Evolutionary conservation across 2,113 vertebrate species (phyloP), one percentile per base, ranked within the genome.

Genomic region (Guaruba guarouba): DNA sequence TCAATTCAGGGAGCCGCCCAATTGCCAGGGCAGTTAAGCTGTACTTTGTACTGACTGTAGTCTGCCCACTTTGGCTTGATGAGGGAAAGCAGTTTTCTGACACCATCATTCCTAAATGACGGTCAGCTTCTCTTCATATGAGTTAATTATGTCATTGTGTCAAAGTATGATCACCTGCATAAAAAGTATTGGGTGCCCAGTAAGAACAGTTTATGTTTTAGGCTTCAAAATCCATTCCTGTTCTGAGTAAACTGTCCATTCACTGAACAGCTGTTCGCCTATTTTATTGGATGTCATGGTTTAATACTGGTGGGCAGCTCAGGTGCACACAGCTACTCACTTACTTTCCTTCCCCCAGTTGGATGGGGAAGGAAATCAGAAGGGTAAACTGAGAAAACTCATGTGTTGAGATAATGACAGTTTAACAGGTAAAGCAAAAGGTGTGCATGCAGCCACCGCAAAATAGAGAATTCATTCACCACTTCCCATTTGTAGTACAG

Each of bases 391-490:
- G 18, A 86, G 28, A 73, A 68, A 83, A 48, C 7, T 22, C 0
- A 0, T 28, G 23, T 1, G 14, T 11, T 70, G 55, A 88, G 64
- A 27, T 44, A 37, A 54, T 64, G 10, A 14, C 11, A 35, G 19
- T 44, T 90, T 59, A 52, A 84, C 0, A 22, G 4, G 19, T 4
- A 55, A 82, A 87, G 23, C 25, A 80, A 84, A 90, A 87, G 11
- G 19, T 4, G 1, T 3, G 6, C 7, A 12, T 1, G 1, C 19
- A 83, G n/a, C 11, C 4, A 35, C 69, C 73, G 25, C 11, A 78
- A 33, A 69, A 4, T 9, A 78, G 18, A 44, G 14, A 46, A 46
- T 69, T 71, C 1, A 29, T 33, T 91, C 2, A 13, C 10, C 0
- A 0, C 35, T 0, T 67, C 51, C 57, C 24, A 11, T 4, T 0